A percentile compares a stretch with the other conserved stretches of the same genome.
Conservation (phyloP, 2,888 invertebrate genomes). For the Agriotes lineatus region DNA sequence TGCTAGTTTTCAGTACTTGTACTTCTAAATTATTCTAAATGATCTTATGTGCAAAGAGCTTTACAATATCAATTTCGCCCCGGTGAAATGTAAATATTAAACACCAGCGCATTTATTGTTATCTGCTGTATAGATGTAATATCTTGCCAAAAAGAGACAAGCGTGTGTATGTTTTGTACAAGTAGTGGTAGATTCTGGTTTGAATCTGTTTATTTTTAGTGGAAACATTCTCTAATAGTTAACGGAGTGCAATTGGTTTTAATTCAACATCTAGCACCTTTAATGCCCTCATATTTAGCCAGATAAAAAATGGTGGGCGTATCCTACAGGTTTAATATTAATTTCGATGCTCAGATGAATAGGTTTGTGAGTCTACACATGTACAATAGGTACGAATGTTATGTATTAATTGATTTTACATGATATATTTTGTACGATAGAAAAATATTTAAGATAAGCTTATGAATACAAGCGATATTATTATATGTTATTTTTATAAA, state of each 20-base stretch:
- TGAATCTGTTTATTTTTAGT: too few relatives aligned
- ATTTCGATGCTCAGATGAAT: not conserved
- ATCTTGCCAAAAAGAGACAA: slow-evolving; percentile 28
- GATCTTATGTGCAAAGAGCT: too few relatives aligned
- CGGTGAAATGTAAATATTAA: too few relatives aligned
- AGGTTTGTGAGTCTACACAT: slow-evolving; percentile 1
- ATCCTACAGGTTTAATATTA: not conserved
- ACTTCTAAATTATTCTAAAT: not conserved
- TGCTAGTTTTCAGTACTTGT: too few relatives aligned
- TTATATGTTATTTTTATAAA: slow-evolving; percentile 19
- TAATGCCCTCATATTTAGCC: not conserved
- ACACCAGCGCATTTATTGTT: slow-evolving; percentile 9
- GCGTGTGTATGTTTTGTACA: not conserved
- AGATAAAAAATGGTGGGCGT: not conserved
- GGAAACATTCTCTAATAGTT: too few relatives aligned
- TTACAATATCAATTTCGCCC: too few relatives aligned
- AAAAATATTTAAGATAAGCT: slow-evolving; percentile 16
- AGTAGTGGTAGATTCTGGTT: not conserved
- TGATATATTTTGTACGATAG: slow-evolving; percentile 26
- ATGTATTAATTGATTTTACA: slow-evolving; percentile 18
- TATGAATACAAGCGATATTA: slow-evolving; percentile 17
- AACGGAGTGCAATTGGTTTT: too few relatives aligned
- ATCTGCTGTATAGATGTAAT: slow-evolving; percentile 20
- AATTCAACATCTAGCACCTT: too few relatives aligned
- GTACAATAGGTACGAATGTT: slow-evolving; percentile 4